Percentiles rank a stretch among this genome's conserved stretches.
Evolutionary conservation across 1,140 invertebrate species (phyloP).

Genomic region (Galleria mellonella): DNA sequence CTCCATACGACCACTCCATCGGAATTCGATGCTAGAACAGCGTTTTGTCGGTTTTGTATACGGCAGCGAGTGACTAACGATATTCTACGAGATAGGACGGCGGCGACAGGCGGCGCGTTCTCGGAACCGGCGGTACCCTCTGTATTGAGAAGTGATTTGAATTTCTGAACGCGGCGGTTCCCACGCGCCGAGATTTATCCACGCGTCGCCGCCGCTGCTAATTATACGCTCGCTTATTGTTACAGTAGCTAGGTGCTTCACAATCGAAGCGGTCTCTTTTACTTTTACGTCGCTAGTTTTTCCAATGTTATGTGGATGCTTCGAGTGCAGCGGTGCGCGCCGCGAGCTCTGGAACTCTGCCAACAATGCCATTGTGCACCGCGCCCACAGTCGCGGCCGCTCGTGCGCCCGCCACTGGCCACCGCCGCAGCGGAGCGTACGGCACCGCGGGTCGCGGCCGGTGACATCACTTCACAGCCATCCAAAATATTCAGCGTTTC

Average conservation of each 20-base stretch:
- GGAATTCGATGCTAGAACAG: slow-evolving; percentile 4
- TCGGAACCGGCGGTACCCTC: slow-evolving; percentile 6
- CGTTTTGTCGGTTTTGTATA: slow-evolving; percentile 10
- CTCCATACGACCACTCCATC: neutral
- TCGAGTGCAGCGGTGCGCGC: neutral
- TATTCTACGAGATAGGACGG: slow-evolving; percentile 1
- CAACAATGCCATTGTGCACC: slow-evolving; percentile 14
- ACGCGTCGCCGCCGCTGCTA: slow-evolving; percentile 2
- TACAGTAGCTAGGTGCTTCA: neutral
- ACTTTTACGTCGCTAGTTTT: slow-evolving; percentile 6
- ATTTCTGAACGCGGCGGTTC: slow-evolving; percentile 17
- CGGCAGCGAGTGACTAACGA: slow-evolving; percentile 9
- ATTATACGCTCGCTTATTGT: slow-evolving; percentile 9
- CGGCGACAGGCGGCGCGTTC: slow-evolving; percentile 8
- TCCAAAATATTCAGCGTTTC: slow-evolving; percentile 27
- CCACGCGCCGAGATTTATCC: slow-evolving; percentile 15
- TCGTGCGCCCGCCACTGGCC: no score
- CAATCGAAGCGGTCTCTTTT: neutral
- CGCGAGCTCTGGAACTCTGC: slow-evolving; percentile 8
- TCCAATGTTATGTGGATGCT: slow-evolving; percentile 6
- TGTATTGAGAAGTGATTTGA: slow-evolving; percentile 11
- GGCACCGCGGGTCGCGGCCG: slow-evolving; percentile 14
- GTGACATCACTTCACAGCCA: slow-evolving; percentile 14
- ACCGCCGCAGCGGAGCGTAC: slow-evolving; percentile 8
- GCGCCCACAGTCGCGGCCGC: slow-evolving; percentile 13